A percentile compares a stretch with the other conserved stretches of the same genome.
Conservation (phyloP, 2,888 invertebrate genomes). For the Oscheius sp. region DNA sequence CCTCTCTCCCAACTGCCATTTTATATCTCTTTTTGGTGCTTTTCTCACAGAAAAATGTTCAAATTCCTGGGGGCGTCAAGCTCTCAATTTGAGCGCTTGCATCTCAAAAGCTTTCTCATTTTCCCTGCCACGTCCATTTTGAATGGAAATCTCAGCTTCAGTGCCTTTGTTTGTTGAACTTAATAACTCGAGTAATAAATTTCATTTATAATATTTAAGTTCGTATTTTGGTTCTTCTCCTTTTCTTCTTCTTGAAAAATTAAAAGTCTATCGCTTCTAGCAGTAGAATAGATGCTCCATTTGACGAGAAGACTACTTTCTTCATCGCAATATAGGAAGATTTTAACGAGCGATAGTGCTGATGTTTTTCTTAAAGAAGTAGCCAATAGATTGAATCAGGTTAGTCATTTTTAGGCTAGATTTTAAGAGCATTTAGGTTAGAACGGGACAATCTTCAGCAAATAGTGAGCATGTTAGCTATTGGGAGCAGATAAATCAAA, state of each 20-base stretch:
- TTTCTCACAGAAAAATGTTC: slow-evolving; percentile 1
- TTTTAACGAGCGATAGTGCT: slow-evolving; percentile 6
- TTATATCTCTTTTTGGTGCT: slow-evolving; percentile 5
- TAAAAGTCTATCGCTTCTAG: not conserved
- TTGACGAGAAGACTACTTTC: slow-evolving; percentile 7
- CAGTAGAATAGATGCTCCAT: slow-evolving; percentile 16
- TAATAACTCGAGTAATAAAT: slow-evolving; percentile 12
- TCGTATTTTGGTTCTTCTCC: not conserved
- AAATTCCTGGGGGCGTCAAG: too few relatives aligned
- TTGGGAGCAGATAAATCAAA: slow-evolving; percentile 30
- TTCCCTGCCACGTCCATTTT: not conserved
- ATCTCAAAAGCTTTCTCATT: slow-evolving; percentile 14
- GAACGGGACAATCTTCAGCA: not conserved
- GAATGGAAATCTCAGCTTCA: slow-evolving; percentile 14
- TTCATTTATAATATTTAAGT: not conserved
- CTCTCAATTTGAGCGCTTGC: slow-evolving; percentile 1
- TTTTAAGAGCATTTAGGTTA: slow-evolving; percentile 5
- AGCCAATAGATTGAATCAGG: slow-evolving; percentile 19
- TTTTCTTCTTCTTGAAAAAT: not conserved
- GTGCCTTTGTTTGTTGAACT: not conserved
- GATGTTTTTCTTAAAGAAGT: slow-evolving; percentile 27
- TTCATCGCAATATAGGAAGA: slow-evolving; percentile 11
- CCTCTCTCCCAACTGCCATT: not conserved
- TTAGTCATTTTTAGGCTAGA: not conserved
- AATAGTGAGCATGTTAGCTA: slow-evolving; percentile 21